These are phyloP conservation scores for Harpalus rufipes DNA, from an alignment of 2,888 invertebrate species.

Conservation along the genomic window DNA sequence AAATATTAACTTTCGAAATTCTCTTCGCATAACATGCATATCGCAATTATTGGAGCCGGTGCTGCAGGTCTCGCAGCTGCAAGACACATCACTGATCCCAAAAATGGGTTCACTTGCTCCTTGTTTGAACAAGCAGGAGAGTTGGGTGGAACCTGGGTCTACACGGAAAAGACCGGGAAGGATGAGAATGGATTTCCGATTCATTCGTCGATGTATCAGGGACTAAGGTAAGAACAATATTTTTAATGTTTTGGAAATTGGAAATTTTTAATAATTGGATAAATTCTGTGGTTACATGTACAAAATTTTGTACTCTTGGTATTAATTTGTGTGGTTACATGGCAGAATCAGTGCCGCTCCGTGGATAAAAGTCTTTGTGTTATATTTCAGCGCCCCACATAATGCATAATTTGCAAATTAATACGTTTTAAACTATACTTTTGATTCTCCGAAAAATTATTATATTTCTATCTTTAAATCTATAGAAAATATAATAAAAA, in stretches of 20 bases:
- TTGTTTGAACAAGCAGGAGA: slow-evolving; percentile 85
- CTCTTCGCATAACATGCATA: slow-evolving; percentile 72
- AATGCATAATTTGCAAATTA: too few relatives aligned
- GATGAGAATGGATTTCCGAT: slow-evolving; percentile 81
- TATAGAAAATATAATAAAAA: too few relatives aligned
- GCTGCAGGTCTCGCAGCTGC: slow-evolving; percentile 90
- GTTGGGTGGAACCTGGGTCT: slow-evolving; percentile 93
- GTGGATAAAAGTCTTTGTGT: too few relatives aligned
- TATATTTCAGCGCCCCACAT: too few relatives aligned
- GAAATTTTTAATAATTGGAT: too few relatives aligned
- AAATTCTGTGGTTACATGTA: too few relatives aligned
- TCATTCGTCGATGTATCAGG: slow-evolving; percentile 85
- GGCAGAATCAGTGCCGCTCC: too few relatives aligned
- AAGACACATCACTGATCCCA: slow-evolving; percentile 79
- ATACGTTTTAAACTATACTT: too few relatives aligned
- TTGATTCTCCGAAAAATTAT: too few relatives aligned
- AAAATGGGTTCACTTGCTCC: slow-evolving; percentile 77
- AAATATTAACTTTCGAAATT: not conserved
- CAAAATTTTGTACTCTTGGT: too few relatives aligned
- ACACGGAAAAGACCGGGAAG: slow-evolving; percentile 80
- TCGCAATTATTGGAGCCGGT: slow-evolving; percentile 90
- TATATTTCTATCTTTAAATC: too few relatives aligned
- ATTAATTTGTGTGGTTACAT: too few relatives aligned
- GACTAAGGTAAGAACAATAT: slow-evolving; percentile 79
- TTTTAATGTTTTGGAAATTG: not conserved